A percentile compares a stretch with the other conserved stretches of the same genome.
These are phyloP conservation scores for Tricholauxania praeusta DNA, from an alignment of 2,888 invertebrate genomes.

Conservation along the genomic window DNA sequence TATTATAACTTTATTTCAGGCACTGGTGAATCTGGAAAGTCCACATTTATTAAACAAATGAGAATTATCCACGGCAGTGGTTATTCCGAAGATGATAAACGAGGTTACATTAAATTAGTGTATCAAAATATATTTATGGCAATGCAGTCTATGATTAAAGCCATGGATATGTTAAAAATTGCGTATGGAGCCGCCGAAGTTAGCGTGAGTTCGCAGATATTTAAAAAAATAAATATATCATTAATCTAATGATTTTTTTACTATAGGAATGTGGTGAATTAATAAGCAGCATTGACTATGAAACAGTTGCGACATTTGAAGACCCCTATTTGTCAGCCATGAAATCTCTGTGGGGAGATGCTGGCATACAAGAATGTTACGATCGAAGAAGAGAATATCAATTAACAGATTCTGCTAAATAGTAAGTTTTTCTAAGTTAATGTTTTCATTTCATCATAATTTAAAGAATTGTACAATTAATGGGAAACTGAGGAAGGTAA, in stretches of 20 bases:
- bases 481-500: too few relatives aligned
- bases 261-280: constrained; percentile 93
- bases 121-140: constrained; percentile 99
- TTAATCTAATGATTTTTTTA: background rate
- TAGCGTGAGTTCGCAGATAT: constrained; percentile 65
- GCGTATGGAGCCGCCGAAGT: constrained; percentile 92
- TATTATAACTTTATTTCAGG: constrained; percentile 51
- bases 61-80: constrained; percentile 99
- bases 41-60: constrained; percentile 99
- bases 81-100: constrained; percentile 99
- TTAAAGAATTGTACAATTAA: background rate
- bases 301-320: constrained; percentile 98
- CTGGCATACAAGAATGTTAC: constrained; percentile 99
- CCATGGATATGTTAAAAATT: constrained; percentile 99
- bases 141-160: constrained; percentile 99
- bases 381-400: constrained; percentile 99
- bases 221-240: background rate
- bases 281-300: constrained; percentile 96
- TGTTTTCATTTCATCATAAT: background rate
- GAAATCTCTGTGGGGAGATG: constrained; percentile 95
- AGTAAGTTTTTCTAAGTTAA: constrained; percentile 76
- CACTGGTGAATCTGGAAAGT: constrained; percentile 98
- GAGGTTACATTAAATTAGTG: constrained; percentile 97
- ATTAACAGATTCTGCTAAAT: constrained; percentile 99
- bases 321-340: constrained; percentile 97